phyloP scores from a whole-genome alignment of 2,888 invertebrate species.

The Dasypolia templi region DNA sequence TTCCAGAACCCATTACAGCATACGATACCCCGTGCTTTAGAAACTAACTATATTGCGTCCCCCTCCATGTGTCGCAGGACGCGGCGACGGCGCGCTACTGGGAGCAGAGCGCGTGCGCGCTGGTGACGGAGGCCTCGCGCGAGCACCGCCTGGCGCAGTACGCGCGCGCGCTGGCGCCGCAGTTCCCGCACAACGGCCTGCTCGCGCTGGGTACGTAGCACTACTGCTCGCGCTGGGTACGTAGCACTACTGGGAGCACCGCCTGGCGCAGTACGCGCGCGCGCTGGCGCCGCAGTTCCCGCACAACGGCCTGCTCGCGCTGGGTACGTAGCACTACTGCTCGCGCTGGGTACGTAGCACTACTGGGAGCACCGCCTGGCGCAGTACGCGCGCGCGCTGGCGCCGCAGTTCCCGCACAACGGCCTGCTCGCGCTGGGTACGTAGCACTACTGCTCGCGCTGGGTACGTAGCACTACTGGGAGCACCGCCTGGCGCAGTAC shows the following conservation, averaged over 20 bases:
- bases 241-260: slow-evolving; percentile 62
- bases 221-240: slow-evolving; percentile 66
- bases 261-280: slow-evolving; percentile 34
- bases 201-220: slow-evolving; percentile 71
- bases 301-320: slow-evolving; percentile 70
- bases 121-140: slow-evolving; percentile 52
- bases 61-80: slow-evolving; percentile 24
- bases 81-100: slow-evolving; percentile 68
- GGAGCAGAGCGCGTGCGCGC: slow-evolving; percentile 76
- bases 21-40: no score
- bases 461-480: slow-evolving; percentile 53
- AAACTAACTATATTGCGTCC: no score
- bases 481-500: slow-evolving; percentile 54
- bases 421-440: slow-evolving; percentile 71
- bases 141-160: slow-evolving; percentile 60
- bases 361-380: slow-evolving; percentile 60
- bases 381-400: slow-evolving; percentile 39
- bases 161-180: slow-evolving; percentile 66
- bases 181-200: slow-evolving; percentile 70
- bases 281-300: slow-evolving; percentile 65
- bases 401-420: slow-evolving; percentile 69
- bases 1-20: no score
- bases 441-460: no score
- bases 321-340: slow-evolving; percentile 69
- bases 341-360: slow-evolving; percentile 63